Conservation (phyloP, 2,797 vertebrate genomes). For the Centropyge bicolor region DNA sequence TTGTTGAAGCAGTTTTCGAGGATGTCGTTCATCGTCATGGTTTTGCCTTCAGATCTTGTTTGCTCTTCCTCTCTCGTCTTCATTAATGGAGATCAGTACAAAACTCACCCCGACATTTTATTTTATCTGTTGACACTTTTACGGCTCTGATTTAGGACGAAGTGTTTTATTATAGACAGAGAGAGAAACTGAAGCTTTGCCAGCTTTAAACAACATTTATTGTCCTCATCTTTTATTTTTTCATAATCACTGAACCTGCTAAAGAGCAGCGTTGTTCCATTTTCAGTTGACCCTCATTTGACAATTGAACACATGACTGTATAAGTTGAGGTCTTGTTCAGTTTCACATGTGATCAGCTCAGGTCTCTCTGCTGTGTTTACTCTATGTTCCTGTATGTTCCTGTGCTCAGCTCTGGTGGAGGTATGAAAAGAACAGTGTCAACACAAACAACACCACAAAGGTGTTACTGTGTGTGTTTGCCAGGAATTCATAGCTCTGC, state of each 20-base stretch:
- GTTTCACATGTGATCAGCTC: not conserved
- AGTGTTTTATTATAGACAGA: not conserved
- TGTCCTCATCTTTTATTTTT: not conserved
- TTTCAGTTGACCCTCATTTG: not conserved
- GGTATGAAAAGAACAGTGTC: not conserved
- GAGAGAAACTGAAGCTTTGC: not conserved
- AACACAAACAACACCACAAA: not conserved
- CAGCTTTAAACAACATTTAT: not conserved
- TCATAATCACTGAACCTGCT: not conserved
- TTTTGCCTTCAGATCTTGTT: slow-evolving; percentile 13
- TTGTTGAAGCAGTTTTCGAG: not conserved
- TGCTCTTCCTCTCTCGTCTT: slow-evolving; percentile 14
- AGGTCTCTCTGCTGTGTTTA: not conserved
- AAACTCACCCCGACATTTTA: not conserved
- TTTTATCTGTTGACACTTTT: not conserved
- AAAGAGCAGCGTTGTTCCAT: not conserved
- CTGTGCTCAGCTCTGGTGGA: not conserved
- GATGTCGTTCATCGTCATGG: slow-evolving; percentile 9
- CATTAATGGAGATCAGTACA: slow-evolving; percentile 21
- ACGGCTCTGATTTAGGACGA: not conserved
- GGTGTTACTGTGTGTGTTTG: not conserved
- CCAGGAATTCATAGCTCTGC: not conserved
- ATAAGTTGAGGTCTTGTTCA: not conserved
- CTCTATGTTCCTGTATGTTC: not conserved
- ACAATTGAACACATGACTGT: not conserved